phyloP scores from a whole-genome alignment of 2,797 vertebrate species.

The Percopsis omiscomaycus region DNA sequence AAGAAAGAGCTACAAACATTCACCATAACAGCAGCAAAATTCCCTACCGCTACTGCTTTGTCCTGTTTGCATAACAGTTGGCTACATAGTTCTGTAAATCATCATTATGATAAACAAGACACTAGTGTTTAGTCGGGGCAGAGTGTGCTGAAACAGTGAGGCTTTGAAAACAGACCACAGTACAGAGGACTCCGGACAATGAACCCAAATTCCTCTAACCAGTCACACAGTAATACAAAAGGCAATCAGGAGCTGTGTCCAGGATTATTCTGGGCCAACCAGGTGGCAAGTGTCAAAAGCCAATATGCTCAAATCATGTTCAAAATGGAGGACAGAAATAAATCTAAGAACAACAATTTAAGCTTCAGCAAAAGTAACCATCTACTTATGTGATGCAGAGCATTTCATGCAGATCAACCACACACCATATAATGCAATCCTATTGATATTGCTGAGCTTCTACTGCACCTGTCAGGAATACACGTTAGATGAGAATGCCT shows the following conservation, averaged over 20 bases:
- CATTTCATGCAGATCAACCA: neutral
- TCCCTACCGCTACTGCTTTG: conserved; percentile 4
- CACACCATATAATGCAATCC: neutral
- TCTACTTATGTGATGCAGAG: neutral
- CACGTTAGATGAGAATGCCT: neutral
- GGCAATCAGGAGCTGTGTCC: conserved; percentile 6
- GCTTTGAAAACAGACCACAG: conserved; percentile 3
- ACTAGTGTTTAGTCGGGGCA: conserved; percentile 2
- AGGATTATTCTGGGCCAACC: conserved; percentile 8
- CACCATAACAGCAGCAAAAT: neutral
- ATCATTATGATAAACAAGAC: conserved; percentile 12
- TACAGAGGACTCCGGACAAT: conserved; percentile 8
- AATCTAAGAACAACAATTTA: neutral
- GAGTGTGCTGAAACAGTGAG: conserved; percentile 5
- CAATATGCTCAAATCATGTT: neutral
- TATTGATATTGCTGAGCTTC: neutral
- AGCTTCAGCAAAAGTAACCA: neutral
- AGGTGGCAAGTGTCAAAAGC: neutral
- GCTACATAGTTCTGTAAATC: conserved; percentile 7
- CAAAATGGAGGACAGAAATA: neutral
- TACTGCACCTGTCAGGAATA: neutral
- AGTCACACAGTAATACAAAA: conserved; percentile 8
- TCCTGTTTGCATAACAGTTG: conserved; percentile 25
- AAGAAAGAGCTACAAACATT: conserved; percentile 1
- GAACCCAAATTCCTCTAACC: conserved; percentile 17